Conservation (phyloP, 1,140 invertebrate genomes). For the Drosophila truncata region DNA sequence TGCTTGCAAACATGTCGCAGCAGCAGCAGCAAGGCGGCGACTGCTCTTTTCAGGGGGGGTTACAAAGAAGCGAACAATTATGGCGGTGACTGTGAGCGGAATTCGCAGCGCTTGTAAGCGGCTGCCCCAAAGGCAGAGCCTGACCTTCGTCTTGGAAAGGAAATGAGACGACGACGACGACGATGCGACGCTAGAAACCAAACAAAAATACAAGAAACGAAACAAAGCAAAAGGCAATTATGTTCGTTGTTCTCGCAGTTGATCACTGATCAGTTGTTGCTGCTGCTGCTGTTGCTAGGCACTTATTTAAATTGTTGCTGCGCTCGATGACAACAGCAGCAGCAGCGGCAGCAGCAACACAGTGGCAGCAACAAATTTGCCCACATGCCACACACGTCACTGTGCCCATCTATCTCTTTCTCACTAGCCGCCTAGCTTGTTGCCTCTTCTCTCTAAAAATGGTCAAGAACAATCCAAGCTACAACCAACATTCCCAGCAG, state of each 20-base stretch:
- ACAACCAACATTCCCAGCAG: conserved; percentile 14
- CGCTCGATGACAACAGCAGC: too few relatives aligned
- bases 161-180: conserved; percentile 48
- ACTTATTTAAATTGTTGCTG: conserved; percentile 77
- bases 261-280: conserved; percentile 13
- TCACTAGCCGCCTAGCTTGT: conserved; percentile 8
- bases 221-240: conserved; percentile 69
- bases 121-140: conserved; percentile 63
- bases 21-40: not conserved
- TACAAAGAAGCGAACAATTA: conserved; percentile 67
- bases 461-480: conserved; percentile 34
- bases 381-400: conserved; percentile 75
- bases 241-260: conserved; percentile 44
- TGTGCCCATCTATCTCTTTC: conserved; percentile 23
- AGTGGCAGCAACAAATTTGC: conserved; percentile 64
- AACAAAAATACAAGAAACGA: conserved; percentile 21
- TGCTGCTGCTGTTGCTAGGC: conserved; percentile 52
- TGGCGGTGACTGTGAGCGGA: conserved; percentile 73
- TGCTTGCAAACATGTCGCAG: conserved; percentile 66
- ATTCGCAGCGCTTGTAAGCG: conserved; percentile 80
- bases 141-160: conserved; percentile 75
- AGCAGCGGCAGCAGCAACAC: conserved; percentile 28
- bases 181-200: conserved; percentile 55
- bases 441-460: conserved; percentile 25
- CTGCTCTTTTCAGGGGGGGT: conserved; percentile 4